phyloP scores from a whole-genome alignment of 2,113 vertebrate species.

The Terrapene triunguis region DNA sequence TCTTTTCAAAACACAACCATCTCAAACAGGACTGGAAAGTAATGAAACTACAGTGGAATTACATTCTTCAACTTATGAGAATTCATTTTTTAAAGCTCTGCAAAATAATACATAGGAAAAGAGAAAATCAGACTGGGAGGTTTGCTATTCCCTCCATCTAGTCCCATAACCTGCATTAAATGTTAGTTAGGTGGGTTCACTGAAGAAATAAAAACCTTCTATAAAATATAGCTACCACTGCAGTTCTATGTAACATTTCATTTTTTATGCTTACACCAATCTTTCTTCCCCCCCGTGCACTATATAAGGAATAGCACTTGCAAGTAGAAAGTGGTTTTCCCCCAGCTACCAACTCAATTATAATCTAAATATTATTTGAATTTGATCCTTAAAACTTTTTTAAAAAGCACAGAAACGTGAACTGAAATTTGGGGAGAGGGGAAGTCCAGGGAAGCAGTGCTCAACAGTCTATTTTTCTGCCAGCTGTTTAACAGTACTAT shows the following conservation, averaged over 20 bases:
- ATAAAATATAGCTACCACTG: not conserved
- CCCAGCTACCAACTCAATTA: conserved; percentile 61
- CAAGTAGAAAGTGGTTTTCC: conserved; percentile 67
- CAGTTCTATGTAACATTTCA: conserved; percentile 61
- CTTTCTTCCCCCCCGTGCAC: conserved; percentile 48
- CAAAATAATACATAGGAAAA: conserved; percentile 58
- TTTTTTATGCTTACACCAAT: conserved; percentile 66
- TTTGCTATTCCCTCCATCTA: conserved; percentile 46
- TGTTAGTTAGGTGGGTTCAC: conserved; percentile 25
- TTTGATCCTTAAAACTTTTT: not conserved
- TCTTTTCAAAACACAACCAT: conserved; percentile 73
- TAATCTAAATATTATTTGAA: conserved; percentile 54
- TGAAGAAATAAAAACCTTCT: conserved; percentile 46
- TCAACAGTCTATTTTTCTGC: conserved; percentile 45
- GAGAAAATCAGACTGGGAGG: conserved; percentile 59
- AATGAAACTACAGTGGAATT: conserved; percentile 39
- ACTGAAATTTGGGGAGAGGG: conserved; percentile 4
- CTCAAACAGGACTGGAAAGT: conserved; percentile 59
- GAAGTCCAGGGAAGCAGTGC: conserved; percentile 57
- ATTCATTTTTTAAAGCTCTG: conserved; percentile 66
- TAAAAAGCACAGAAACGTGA: conserved; percentile 1
- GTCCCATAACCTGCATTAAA: conserved; percentile 29
- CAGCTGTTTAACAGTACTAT: conserved; percentile 66
- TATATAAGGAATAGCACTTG: conserved; percentile 32
- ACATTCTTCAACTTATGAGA: conserved; percentile 73